Evolutionary conservation across 1,140 invertebrate genomes (phyloP), one percentile per base, ranked within the genome.

Genomic region (Bombus picipes): DNA sequence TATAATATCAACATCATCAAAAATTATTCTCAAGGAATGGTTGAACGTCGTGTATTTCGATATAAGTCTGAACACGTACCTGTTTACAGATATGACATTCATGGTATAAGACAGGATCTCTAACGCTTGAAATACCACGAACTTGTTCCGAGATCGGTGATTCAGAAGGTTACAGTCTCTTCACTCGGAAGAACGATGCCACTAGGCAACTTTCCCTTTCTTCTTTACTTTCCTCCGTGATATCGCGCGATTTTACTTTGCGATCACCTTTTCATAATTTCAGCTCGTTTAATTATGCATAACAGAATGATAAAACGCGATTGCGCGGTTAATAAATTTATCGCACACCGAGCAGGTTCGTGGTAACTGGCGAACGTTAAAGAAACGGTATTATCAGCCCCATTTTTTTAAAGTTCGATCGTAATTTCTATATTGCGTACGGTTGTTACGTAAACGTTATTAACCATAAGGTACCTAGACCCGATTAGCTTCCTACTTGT

Each of bases 161-260:
- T 72, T 85, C 77, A 85, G 77, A 85, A 80, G 76, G 76, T 85
- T 85, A 80, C 76, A 85, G 77, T 72, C 83, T 71, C 82, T 65
- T 85, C 83, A 25, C 68, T 72, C 18, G 68, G 77, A 70, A 59
- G 32, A 73, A 72, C 53, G 77, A 80, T 80, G 57, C 66, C 68
- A 71, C 41, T 72, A 68, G 53, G 83, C 83, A 85, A 85, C 83
- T 85, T 85, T 85, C 83, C 83, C 83, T 85, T 85, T 85, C 83
- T 73, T 79, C 77, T 73, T 85, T 70, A 57, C 83, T 85, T 85
- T 85, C 83, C 53, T 80, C 65, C 39, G 57, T 34, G 65, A 34
- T 84, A 47, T 57, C 43, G 37, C 43, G 25, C 18, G 43, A 78
- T 83, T 83, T 77, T 57, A 77, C 62, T 22, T 28, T 12, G 2